Evolutionary conservation across 2,888 invertebrate species (phyloP).

Genomic region (Lasius fuliginosus): DNA sequence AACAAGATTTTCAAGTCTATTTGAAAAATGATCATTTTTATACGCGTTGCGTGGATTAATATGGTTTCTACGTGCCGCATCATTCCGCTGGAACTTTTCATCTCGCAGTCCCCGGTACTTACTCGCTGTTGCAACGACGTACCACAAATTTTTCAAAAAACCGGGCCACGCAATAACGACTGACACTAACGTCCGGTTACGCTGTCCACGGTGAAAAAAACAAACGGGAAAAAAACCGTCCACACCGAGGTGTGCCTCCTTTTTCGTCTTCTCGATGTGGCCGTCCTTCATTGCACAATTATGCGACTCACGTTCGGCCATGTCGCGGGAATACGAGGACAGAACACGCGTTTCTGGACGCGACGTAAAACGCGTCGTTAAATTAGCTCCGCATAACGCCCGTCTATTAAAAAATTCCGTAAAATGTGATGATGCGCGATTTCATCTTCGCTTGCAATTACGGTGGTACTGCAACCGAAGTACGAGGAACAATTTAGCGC

Average conservation of each 20-base stretch:
- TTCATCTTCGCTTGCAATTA: conserved; percentile 57
- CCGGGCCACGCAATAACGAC: conserved; percentile 26
- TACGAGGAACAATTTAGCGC: background rate
- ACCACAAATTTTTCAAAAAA: conserved; percentile 51
- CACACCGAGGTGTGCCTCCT: background rate
- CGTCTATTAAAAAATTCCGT: conserved; percentile 50
- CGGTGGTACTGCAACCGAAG: conserved; percentile 10
- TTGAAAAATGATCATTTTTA: conserved; percentile 27
- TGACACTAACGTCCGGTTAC: conserved; percentile 19
- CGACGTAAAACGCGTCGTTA: conserved; percentile 59
- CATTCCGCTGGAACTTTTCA: conserved; percentile 5
- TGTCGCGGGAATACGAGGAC: background rate
- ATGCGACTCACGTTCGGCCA: conserved; percentile 58
- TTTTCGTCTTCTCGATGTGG: conserved; percentile 26
- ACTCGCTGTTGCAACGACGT: conserved; percentile 11
- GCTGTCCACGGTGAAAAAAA: background rate
- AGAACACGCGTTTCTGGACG: conserved; percentile 47
- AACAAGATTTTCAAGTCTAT: background rate
- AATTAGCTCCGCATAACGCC: conserved; percentile 61
- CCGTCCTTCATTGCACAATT: conserved; percentile 28
- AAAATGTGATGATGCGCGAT: conserved; percentile 24
- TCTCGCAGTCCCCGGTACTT: conserved; percentile 10
- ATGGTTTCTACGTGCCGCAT: conserved; percentile 25
- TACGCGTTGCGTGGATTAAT: conserved; percentile 36
- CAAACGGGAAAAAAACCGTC: conserved; percentile 1